phyloP scores from a whole-genome alignment of 2,888 invertebrate species.

The Theristus sp. region DNA sequence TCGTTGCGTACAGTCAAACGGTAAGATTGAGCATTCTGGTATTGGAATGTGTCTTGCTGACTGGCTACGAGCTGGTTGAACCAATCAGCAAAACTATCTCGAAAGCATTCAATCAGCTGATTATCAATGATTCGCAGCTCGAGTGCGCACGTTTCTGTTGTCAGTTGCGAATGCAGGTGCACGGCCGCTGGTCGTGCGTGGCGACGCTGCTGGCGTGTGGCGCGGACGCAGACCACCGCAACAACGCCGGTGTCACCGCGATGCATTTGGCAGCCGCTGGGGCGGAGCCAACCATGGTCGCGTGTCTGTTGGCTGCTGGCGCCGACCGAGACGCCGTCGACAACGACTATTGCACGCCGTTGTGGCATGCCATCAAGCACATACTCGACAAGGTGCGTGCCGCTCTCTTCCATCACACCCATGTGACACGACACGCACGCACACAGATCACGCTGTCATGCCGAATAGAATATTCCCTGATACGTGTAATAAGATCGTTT shows the following conservation, averaged over 20 bases:
- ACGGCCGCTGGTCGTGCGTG: neutral
- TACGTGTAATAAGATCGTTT: too few relatives aligned
- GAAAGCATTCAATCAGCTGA: too few relatives aligned
- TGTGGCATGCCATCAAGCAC: conserved; percentile 53
- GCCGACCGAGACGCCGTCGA: conserved; percentile 54
- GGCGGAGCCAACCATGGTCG: neutral
- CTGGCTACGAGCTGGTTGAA: too few relatives aligned
- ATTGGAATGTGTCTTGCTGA: too few relatives aligned
- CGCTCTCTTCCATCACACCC: too few relatives aligned
- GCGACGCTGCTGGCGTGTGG: neutral
- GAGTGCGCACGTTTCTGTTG: neutral
- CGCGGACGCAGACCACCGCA: neutral
- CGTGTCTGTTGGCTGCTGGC: conserved; percentile 28
- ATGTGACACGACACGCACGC: too few relatives aligned
- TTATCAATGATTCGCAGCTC: neutral
- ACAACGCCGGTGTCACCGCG: neutral
- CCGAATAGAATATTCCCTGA: too few relatives aligned
- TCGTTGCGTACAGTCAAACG: too few relatives aligned
- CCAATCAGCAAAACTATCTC: too few relatives aligned
- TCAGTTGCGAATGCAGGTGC: neutral
- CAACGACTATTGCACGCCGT: conserved; percentile 51
- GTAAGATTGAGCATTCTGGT: too few relatives aligned
- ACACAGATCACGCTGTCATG: too few relatives aligned
- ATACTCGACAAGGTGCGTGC: conserved; percentile 40
- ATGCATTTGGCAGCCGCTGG: neutral